Evolutionary conservation across 2,797 vertebrate genomes (phyloP).

Genomic region (Steatocranus sp.): DNA sequence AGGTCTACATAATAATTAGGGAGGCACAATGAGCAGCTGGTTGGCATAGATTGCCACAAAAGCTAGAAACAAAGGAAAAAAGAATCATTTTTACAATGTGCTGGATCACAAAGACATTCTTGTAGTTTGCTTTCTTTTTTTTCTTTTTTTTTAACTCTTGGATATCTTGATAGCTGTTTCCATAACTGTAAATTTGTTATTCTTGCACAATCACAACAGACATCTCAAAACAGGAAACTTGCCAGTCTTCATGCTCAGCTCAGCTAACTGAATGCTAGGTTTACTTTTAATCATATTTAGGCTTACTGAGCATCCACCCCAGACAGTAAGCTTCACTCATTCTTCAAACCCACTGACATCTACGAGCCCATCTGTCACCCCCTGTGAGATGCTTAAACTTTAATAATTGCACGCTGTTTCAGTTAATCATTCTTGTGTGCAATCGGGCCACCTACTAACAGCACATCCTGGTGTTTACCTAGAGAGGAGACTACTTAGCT

Average conservation of each 20-base stretch:
- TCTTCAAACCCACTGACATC: background rate
- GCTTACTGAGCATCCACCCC: background rate
- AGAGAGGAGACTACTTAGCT: conserved; percentile 32
- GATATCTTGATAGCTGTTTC: background rate
- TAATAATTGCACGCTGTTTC: background rate
- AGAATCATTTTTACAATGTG: background rate
- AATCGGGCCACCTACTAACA: background rate
- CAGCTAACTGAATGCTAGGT: background rate
- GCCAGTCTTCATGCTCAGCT: background rate
- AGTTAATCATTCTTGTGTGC: background rate
- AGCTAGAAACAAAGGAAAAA: background rate
- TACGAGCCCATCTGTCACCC: background rate
- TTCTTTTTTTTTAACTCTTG: background rate
- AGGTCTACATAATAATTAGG: background rate
- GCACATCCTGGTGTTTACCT: conserved; percentile 43
- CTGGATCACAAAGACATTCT: background rate
- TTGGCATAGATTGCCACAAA: background rate
- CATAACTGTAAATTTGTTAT: background rate
- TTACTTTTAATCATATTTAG: background rate
- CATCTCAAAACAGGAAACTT: background rate
- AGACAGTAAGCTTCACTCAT: background rate
- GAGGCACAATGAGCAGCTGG: background rate
- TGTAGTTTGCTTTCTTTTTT: background rate
- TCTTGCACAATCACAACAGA: background rate
- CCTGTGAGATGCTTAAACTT: background rate